These are phyloP conservation scores for Furcula furcula DNA, from an alignment of 2,888 invertebrate genomes.

Conservation along the genomic window DNA sequence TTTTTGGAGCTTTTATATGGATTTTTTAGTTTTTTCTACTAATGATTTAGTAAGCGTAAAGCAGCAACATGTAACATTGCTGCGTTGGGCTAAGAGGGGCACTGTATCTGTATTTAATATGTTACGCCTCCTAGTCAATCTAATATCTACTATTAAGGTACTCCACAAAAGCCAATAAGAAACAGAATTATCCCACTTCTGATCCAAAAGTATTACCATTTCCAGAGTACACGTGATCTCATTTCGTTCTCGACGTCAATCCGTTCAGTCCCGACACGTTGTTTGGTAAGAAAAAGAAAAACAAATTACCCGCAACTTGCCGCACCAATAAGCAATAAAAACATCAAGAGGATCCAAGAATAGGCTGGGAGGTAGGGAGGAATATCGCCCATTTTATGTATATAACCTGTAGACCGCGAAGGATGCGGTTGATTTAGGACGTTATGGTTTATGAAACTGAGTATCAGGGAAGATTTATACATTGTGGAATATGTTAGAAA, in stretches of 20 bases:
- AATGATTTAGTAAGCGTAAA: no score
- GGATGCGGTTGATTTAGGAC: no score
- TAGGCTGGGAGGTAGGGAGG: slow-evolving; percentile 1
- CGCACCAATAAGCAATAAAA: slow-evolving; percentile 38
- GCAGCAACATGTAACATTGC: no score
- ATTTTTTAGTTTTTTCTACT: no score
- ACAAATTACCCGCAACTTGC: slow-evolving; percentile 26
- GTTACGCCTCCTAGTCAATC: no score
- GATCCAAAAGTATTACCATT: background rate
- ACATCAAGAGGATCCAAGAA: slow-evolving; percentile 12
- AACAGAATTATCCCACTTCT: background rate
- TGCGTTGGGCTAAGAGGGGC: no score
- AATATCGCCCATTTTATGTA: slow-evolving; percentile 5
- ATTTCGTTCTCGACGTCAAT: slow-evolving; percentile 18
- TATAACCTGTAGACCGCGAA: no score
- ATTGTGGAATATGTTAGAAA: no score
- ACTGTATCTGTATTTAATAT: no score
- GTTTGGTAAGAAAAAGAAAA: slow-evolving; percentile 22
- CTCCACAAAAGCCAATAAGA: background rate
- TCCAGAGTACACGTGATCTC: background rate
- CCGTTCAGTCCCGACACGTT: slow-evolving; percentile 19
- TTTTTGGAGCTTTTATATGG: no score
- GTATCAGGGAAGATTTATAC: no score
- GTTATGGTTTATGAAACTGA: no score
- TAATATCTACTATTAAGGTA: slow-evolving; percentile 11